These are phyloP conservation scores for Ctenosaura bakeri DNA, from an alignment of 2,797 vertebrate genomes.

Conservation along the genomic window DNA sequence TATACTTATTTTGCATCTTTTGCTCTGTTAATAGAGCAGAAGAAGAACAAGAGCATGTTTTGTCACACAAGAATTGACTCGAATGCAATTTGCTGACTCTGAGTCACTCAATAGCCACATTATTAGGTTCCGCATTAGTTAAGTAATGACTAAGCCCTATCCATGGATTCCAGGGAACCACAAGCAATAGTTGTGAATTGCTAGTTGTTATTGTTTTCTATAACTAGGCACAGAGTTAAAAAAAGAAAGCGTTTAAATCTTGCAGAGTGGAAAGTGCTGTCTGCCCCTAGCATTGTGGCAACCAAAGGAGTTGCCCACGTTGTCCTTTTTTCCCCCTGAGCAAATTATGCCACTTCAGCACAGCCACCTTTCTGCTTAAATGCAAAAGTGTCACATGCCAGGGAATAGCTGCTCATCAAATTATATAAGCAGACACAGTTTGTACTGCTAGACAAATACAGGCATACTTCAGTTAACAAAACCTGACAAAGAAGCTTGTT, in stretches of 20 bases:
- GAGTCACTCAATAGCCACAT: background rate
- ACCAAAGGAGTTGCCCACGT: background rate
- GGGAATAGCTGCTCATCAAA: too few relatives aligned
- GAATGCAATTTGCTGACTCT: background rate
- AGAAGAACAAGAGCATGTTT: background rate
- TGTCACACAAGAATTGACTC: background rate
- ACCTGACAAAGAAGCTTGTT: too few relatives aligned
- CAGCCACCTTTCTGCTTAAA: background rate
- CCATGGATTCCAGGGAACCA: too few relatives aligned
- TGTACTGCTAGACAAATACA: too few relatives aligned
- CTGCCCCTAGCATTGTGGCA: background rate
- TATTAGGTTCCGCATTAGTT: too few relatives aligned
- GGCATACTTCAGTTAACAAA: too few relatives aligned
- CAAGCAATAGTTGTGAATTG: background rate
- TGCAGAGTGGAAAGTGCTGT: background rate
- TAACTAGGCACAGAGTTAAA: too few relatives aligned
- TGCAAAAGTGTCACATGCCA: background rate
- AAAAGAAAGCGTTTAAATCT: background rate
- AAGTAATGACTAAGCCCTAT: background rate
- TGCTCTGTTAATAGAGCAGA: background rate
- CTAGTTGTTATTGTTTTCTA: background rate
- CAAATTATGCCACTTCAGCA: background rate
- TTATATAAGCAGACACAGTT: too few relatives aligned
- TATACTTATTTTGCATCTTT: background rate
- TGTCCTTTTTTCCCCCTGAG: background rate